Percentiles rank a stretch among this genome's conserved stretches.
Conservation (phyloP, 64 coral and sea anemone species). For the Montipora cactus region DNA sequence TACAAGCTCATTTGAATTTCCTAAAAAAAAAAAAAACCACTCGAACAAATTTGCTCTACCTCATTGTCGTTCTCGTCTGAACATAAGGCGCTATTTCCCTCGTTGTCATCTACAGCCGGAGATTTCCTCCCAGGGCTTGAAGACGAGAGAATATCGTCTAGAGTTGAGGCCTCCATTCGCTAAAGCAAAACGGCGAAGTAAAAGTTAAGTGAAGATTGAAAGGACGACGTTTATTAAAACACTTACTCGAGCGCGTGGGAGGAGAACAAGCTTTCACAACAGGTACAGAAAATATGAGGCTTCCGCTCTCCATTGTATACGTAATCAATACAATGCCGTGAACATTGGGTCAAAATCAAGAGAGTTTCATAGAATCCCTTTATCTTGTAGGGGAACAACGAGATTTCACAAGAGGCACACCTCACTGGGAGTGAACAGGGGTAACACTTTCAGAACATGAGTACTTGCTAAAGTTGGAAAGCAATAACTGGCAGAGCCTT, state of each 20-base stretch:
- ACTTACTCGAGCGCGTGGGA: neutral
- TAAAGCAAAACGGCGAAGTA: neutral
- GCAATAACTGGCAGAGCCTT: no score
- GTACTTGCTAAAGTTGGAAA: no score
- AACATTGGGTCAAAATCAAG: no score
- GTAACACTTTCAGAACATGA: no score
- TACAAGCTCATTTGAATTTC: neutral
- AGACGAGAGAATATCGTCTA: slow-evolving; percentile 26
- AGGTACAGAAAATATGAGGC: no score
- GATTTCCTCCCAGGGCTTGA: neutral
- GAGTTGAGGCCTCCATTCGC: slow-evolving; percentile 44
- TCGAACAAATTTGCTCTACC: neutral
- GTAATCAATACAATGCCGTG: no score
- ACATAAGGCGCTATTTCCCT: neutral
- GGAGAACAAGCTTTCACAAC: neutral
- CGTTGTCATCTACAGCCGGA: neutral
- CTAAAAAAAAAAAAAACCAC: no score
- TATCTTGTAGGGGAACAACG: no score
- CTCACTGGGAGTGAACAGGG: no score
- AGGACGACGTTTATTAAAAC: neutral
- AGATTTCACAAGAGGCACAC: no score
- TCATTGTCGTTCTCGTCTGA: slow-evolving; percentile 48
- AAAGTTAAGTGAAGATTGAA: neutral
- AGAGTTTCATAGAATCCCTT: no score
- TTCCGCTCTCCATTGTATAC: no score